phyloP scores from a whole-genome alignment of 2,113 vertebrate genomes.

The Nycticebus coucang region DNA sequence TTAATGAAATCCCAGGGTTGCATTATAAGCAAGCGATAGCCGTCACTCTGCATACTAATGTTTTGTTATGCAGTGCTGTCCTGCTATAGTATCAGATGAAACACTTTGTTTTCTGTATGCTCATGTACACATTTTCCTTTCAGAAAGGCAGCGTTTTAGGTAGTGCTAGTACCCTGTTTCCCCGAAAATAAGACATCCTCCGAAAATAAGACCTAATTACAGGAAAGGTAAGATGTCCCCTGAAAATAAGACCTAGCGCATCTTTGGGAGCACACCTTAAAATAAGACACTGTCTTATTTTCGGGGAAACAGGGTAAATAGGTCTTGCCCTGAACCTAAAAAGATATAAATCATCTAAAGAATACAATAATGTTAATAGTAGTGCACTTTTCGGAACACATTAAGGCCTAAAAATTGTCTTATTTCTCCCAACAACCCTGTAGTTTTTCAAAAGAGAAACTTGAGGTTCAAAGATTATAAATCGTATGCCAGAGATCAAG shows the following conservation, averaged over 20 bases:
- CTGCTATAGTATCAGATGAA: not conserved
- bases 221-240: too few species aligned
- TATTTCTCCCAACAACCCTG: not conserved
- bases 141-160: constrained; percentile 38
- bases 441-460: constrained; percentile 21
- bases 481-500: not conserved
- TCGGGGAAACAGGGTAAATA: too few species aligned
- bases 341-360: constrained; percentile 18
- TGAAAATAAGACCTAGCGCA: too few species aligned
- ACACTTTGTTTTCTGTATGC: not conserved
- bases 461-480: not conserved
- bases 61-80: not conserved
- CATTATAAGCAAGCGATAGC: not conserved
- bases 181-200: too few species aligned
- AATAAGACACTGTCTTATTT: too few species aligned
- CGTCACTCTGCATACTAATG: not conserved
- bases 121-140: not conserved
- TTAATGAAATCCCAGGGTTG: constrained; percentile 37
- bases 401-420: not conserved
- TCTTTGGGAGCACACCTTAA: too few species aligned
- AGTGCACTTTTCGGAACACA: not conserved
- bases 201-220: too few species aligned
- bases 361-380: constrained; percentile 12
- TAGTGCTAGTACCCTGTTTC: too few species aligned
- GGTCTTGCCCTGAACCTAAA: constrained; percentile 26